phyloP scores from a whole-genome alignment of 2,888 invertebrate species.

The Nomada fabriciana region DNA sequence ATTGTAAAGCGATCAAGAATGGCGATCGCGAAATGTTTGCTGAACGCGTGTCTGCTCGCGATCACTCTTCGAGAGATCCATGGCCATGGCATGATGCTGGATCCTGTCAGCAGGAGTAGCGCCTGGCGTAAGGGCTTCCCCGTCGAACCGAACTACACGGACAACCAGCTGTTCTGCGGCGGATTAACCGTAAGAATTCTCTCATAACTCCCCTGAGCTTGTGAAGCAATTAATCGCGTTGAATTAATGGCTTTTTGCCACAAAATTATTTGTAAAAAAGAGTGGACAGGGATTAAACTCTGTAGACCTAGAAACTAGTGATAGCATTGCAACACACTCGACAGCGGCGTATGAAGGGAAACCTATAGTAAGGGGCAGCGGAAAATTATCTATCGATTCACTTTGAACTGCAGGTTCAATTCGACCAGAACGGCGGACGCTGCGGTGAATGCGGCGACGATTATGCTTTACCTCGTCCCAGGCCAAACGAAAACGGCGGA shows the following conservation, averaged over 20 bases:
- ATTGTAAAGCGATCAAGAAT: constrained; percentile 1
- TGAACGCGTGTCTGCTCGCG: constrained; percentile 14
- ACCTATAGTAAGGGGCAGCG: not conserved
- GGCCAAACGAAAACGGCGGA: constrained; percentile 86
- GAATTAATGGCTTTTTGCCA: too few relatives aligned
- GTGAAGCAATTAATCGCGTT: too few relatives aligned
- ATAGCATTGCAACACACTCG: too few relatives aligned
- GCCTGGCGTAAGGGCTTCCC: constrained; percentile 86
- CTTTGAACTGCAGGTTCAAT: constrained; percentile 17
- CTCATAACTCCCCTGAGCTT: too few relatives aligned
- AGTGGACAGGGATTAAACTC: too few relatives aligned
- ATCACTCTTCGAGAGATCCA: constrained; percentile 64
- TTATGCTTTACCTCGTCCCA: constrained; percentile 83
- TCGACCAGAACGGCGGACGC: constrained; percentile 80
- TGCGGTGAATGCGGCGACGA: constrained; percentile 87
- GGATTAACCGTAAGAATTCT: constrained; percentile 82
- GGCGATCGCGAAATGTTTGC: constrained; percentile 33
- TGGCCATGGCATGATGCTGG: constrained; percentile 86
- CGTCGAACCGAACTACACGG: constrained; percentile 84
- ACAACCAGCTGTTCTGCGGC: constrained; percentile 86
- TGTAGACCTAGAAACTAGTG: too few relatives aligned
- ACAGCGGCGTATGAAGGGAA: not conserved
- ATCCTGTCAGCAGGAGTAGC: constrained; percentile 85
- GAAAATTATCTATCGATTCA: not conserved
- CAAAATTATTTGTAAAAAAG: too few relatives aligned